phyloP scores from a whole-genome alignment of 1,140 invertebrate genomes.

The Ceratosolen fusciceps region DNA sequence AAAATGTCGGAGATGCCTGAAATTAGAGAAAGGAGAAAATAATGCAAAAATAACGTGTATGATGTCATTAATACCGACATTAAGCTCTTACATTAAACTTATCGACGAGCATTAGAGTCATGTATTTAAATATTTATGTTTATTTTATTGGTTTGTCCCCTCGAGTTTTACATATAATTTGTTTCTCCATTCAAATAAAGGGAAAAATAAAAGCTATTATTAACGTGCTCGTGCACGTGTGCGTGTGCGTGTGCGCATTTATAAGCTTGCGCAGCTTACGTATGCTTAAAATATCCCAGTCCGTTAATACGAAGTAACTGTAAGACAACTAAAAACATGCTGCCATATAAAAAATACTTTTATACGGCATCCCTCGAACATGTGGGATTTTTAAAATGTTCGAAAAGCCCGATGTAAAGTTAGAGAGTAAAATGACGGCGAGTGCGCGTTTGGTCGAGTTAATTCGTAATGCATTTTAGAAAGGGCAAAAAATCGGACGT shows the following conservation, averaged over 20 bases:
- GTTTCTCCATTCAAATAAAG: slow-evolving; percentile 9
- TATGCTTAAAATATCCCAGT: slow-evolving; percentile 20
- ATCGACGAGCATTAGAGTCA: neutral
- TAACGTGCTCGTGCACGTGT: neutral
- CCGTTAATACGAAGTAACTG: slow-evolving; percentile 24
- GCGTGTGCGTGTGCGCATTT: neutral
- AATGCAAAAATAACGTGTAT: slow-evolving; percentile 13
- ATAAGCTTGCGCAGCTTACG: slow-evolving; percentile 4
- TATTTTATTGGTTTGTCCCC: slow-evolving; percentile 16
- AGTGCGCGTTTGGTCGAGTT: neutral
- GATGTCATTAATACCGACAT: neutral
- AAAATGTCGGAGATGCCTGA: neutral
- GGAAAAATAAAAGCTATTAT: neutral
- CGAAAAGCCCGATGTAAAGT: neutral
- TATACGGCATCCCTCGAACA: neutral
- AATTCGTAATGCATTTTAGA: neutral
- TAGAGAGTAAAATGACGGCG: neutral
- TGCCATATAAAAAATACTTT: slow-evolving; percentile 11
- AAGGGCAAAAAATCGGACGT: neutral
- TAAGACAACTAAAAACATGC: slow-evolving; percentile 18
- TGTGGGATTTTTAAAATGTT: neutral
- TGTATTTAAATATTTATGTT: slow-evolving; percentile 20
- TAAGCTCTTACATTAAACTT: slow-evolving; percentile 9
- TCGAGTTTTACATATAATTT: slow-evolving; percentile 6
- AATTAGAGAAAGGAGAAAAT: neutral